A percentile compares a stretch with the other conserved stretches of the same genome.
These are phyloP conservation scores for Sander lucioperca DNA, from an alignment of 2,113 vertebrate genomes.

Conservation along the genomic window DNA sequence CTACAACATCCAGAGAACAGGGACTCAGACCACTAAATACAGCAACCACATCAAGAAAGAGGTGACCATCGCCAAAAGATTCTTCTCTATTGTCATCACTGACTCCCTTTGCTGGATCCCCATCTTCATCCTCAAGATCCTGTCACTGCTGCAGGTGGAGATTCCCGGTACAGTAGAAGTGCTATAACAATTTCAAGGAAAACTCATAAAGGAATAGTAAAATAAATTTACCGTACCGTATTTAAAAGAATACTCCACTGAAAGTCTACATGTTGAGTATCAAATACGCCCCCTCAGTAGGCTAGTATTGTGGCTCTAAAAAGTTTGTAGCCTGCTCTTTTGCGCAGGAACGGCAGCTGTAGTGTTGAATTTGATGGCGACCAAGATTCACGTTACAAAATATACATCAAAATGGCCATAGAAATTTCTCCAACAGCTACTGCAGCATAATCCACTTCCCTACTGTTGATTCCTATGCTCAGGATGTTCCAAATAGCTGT, in stretches of 20 bases:
- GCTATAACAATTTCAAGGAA: slow-evolving; percentile 24
- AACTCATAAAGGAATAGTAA: slow-evolving; percentile 17
- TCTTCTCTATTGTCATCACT: slow-evolving; percentile 98
- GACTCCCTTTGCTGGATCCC: slow-evolving; percentile 98
- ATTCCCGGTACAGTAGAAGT: slow-evolving; percentile 90
- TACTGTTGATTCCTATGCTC: neutral
- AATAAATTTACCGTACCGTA: no score
- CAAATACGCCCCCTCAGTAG: accelerated
- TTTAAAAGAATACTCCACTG: slow-evolving; percentile 6
- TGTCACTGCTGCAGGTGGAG: slow-evolving; percentile 95
- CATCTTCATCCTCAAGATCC: slow-evolving; percentile 96
- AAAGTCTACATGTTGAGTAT: neutral
- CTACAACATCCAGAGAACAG: slow-evolving; percentile 94
- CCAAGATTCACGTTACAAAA: neutral
- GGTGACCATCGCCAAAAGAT: slow-evolving; percentile 94
- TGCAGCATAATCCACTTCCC: neutral
- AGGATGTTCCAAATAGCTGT: neutral
- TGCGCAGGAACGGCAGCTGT: neutral
- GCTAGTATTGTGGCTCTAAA: neutral
- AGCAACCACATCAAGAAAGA: slow-evolving; percentile 95
- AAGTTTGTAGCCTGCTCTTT: neutral
- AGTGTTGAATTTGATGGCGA: neutral
- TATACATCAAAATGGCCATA: neutral
- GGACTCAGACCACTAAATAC: slow-evolving; percentile 92
- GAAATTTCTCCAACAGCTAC: neutral